A percentile compares a stretch with the other conserved stretches of the same genome.
These are phyloP conservation scores for Candidula unifasciata DNA, from an alignment of 2,888 invertebrate species.

Conservation along the genomic window DNA sequence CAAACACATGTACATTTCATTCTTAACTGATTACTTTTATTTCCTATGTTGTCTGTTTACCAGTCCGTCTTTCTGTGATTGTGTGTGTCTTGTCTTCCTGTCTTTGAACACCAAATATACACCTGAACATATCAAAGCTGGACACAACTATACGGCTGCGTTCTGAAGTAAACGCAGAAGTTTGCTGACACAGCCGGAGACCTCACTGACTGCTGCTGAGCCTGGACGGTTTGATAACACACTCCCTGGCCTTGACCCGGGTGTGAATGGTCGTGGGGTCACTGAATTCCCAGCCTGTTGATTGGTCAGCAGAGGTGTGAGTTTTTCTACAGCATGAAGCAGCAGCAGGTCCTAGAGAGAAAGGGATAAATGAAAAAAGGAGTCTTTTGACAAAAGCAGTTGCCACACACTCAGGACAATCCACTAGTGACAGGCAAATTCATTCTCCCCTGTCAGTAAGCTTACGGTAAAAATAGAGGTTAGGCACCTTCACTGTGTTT, in stretches of 20 bases:
- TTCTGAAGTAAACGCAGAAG: constrained; percentile 67
- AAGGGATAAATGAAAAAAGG: neutral
- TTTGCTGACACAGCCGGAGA: constrained; percentile 72
- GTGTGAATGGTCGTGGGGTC: constrained; percentile 60
- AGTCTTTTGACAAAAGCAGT: too few relatives aligned
- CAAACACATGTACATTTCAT: too few relatives aligned
- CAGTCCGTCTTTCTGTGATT: too few relatives aligned
- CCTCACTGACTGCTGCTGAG: constrained; percentile 63
- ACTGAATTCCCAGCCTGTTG: constrained; percentile 64
- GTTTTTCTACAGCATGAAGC: constrained; percentile 70
- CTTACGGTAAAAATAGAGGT: too few relatives aligned
- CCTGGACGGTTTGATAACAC: constrained; percentile 64
- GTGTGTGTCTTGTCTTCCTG: too few relatives aligned
- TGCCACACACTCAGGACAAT: neutral
- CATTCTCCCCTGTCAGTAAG: too few relatives aligned
- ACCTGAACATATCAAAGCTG: too few relatives aligned
- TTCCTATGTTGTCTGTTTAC: too few relatives aligned
- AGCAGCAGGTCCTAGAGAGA: constrained; percentile 67
- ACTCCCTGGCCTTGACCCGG: constrained; percentile 63
- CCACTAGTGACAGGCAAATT: neutral
- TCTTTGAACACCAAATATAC: too few relatives aligned
- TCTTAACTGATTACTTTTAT: too few relatives aligned
- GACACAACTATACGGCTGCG: constrained; percentile 3
- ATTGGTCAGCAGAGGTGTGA: constrained; percentile 62
- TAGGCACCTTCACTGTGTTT: too few relatives aligned